A percentile compares a stretch with the other conserved stretches of the same genome.
phyloP scores from a whole-genome alignment of 1,140 invertebrate genomes.

The Plodia interpunctella region DNA sequence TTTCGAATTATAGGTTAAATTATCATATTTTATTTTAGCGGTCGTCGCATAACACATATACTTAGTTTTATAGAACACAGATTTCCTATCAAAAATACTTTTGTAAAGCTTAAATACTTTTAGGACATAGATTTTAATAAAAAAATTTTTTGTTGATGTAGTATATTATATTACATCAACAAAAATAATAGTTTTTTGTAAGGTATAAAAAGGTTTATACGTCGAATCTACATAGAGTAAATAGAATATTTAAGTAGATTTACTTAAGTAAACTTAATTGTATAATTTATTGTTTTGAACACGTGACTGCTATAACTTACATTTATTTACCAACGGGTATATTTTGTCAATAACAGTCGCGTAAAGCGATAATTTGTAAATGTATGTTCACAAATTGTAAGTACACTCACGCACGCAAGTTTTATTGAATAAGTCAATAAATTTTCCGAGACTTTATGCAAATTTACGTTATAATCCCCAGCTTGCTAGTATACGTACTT shows the following conservation, averaged over 20 bases:
- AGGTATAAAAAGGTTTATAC: too few relatives aligned
- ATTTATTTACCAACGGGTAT: neutral
- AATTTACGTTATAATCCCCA: slow-evolving; percentile 9
- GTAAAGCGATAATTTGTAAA: slow-evolving; percentile 67
- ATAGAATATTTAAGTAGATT: neutral
- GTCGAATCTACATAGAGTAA: too few relatives aligned
- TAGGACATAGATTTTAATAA: too few relatives aligned
- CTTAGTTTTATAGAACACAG: too few relatives aligned
- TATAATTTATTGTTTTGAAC: neutral
- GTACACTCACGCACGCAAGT: slow-evolving; percentile 38
- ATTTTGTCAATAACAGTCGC: slow-evolving; percentile 9
- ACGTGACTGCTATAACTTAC: neutral
- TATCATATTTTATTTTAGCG: too few relatives aligned
- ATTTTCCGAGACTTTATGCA: neutral
- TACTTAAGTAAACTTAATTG: neutral
- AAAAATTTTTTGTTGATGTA: too few relatives aligned
- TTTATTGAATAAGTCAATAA: slow-evolving; percentile 1
- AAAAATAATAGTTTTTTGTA: too few relatives aligned
- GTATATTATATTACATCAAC: too few relatives aligned
- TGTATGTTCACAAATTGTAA: slow-evolving; percentile 44
- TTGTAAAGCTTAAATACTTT: too few relatives aligned
- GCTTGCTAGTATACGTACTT: neutral
- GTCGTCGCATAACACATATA: too few relatives aligned
- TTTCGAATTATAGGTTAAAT: too few relatives aligned
- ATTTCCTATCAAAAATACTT: too few relatives aligned